Evolutionary conservation across 2,888 invertebrate genomes (phyloP).

Genomic region (Polyommatus icarus): DNA sequence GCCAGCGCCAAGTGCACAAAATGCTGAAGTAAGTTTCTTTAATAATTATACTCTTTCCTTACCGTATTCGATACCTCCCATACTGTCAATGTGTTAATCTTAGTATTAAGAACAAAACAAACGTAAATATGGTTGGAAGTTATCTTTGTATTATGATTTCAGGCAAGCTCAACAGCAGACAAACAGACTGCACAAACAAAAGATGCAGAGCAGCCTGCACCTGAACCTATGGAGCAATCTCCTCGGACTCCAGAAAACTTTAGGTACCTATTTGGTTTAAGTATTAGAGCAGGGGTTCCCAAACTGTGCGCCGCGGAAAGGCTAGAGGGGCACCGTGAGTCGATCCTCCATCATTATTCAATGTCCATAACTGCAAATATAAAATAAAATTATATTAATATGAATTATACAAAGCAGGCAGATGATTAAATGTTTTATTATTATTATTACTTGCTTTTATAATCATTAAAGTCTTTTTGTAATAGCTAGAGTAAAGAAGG

Average conservation of each 20-base stretch:
- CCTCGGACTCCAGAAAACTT: conserved; percentile 56
- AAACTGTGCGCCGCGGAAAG: too few relatives aligned
- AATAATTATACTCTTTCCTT: not conserved
- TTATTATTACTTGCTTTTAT: too few relatives aligned
- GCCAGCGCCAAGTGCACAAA: conserved; percentile 40
- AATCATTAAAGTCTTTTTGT: too few relatives aligned
- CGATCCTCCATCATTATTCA: too few relatives aligned
- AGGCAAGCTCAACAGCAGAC: conserved; percentile 13
- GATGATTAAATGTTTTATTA: too few relatives aligned
- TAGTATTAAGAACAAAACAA: not conserved
- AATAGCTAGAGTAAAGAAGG: too few relatives aligned
- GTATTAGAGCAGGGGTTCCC: too few relatives aligned
- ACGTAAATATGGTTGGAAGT: not conserved
- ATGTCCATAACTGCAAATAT: too few relatives aligned
- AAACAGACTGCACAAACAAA: conserved; percentile 34
- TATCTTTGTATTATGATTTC: not conserved
- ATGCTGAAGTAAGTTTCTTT: conserved; percentile 34
- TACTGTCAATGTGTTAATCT: not conserved
- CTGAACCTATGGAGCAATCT: conserved; percentile 38
- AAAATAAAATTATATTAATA: too few relatives aligned
- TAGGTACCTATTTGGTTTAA: too few relatives aligned
- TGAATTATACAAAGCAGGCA: too few relatives aligned
- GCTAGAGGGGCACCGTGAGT: too few relatives aligned
- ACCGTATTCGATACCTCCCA: not conserved
- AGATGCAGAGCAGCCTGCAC: conserved; percentile 45